Evolutionary conservation across 2,888 invertebrate genomes (phyloP).

Genomic region (Pediacus dermestoides): DNA sequence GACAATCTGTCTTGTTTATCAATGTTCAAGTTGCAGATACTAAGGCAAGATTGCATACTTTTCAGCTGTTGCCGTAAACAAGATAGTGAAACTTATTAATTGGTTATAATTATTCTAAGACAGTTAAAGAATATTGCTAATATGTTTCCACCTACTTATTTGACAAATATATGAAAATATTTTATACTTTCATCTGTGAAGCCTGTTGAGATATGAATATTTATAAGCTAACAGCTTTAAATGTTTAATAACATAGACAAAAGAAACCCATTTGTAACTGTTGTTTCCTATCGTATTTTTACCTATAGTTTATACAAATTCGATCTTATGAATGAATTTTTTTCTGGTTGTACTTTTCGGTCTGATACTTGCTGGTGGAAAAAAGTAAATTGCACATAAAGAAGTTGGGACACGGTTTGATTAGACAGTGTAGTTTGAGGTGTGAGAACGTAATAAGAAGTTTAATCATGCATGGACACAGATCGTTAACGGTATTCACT

Average conservation of each 20-base stretch:
- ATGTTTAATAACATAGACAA: too few relatives aligned
- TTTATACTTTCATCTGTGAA: too few relatives aligned
- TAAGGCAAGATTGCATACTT: too few relatives aligned
- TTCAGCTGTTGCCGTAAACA: constrained; percentile 16
- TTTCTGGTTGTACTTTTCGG: constrained; percentile 30
- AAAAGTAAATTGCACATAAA: constrained; percentile 33
- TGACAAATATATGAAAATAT: too few relatives aligned
- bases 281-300: too few relatives aligned
- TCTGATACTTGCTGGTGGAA: constrained; percentile 30
- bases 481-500: constrained; percentile 33
- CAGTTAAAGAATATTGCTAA: constrained; percentile 22
- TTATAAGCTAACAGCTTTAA: too few relatives aligned
- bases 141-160: constrained; percentile 16
- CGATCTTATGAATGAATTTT: constrained; percentile 30
- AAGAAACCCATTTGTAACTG: too few relatives aligned
- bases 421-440: constrained; percentile 34
- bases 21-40: too few relatives aligned
- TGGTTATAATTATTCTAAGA: constrained; percentile 26
- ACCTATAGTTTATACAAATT: not conserved
- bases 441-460: constrained; percentile 42
- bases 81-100: constrained; percentile 27
- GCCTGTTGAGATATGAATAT: too few relatives aligned
- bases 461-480: constrained; percentile 40
- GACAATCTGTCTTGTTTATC: too few relatives aligned
- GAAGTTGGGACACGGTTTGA: constrained; percentile 35